Conservation (phyloP, 1,140 invertebrate genomes). For the Papilio polytes region DNA sequence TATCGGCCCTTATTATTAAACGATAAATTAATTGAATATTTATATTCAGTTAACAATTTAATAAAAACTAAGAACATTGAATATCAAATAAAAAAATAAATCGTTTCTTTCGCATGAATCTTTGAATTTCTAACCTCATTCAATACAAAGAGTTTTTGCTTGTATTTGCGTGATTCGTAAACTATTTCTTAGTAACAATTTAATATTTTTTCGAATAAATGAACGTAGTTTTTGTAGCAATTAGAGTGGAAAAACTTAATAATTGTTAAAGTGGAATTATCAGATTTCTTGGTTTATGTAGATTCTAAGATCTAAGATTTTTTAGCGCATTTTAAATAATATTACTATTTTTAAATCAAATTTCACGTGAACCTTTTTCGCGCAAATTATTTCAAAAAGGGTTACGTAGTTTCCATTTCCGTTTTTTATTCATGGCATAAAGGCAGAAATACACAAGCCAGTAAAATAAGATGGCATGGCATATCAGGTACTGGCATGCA, state of each 20-base stretch:
- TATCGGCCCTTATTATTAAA: too few relatives aligned
- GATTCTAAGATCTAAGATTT: neutral
- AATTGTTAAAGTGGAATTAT: neutral
- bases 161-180: neutral
- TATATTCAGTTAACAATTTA: too few relatives aligned
- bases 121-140: neutral
- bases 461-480: neutral
- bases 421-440: too few relatives aligned
- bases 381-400: too few relatives aligned
- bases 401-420: too few relatives aligned
- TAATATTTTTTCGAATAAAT: neutral
- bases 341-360: too few relatives aligned
- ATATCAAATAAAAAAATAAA: neutral
- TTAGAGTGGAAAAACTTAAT: neutral
- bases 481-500: neutral
- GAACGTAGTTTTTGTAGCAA: neutral
- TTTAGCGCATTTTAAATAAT: neutral
- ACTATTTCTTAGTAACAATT: neutral
- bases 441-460: too few relatives aligned
- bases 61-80: too few relatives aligned
- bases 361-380: too few relatives aligned
- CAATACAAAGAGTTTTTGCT: neutral
- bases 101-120: neutral
- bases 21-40: too few relatives aligned
- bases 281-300: neutral